Evolutionary conservation across 2,888 invertebrate species (phyloP), one percentile per base, ranked within the genome.

Genomic region (Mongoloraphidia duomilia): DNA sequence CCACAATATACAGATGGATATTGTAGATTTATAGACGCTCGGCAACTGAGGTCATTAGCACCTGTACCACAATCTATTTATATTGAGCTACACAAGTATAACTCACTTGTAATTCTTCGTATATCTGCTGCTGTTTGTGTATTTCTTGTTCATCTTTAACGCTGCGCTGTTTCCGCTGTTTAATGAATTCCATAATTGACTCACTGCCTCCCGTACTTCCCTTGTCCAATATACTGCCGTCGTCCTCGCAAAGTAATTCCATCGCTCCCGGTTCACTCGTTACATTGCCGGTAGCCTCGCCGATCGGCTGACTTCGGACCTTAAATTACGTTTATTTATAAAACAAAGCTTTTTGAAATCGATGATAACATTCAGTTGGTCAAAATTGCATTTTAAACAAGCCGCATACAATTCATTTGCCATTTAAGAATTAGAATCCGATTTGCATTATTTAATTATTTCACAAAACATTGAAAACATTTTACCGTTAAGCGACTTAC

Each of bases 41-140:
- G 66, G 62, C 40, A 66, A 52, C 9, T 6, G 26, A 26, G 26
- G 26, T 26, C 26, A 6, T 26, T 26, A 26, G 4, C 17, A 4
- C 3, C n/a, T n/a, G n/a, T n/a, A n/a, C n/a, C n/a, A n/a, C n/a
- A n/a, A n/a, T n/a, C n/a, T n/a, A n/a, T n/a, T n/a, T 26, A 26
- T 26, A 6, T 43, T 59, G 58, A 37, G 52, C 56, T 26, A 26
- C 2, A 26, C 26, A 26, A 26, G 26, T 26, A 34, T 46, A 40
- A 58, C 61, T 57, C 60, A 67, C 67, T 53, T 75, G 73, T 53
- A 80, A 65, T 63, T 84, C 83, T 59, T 82, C 82, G 35, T 82
- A 70, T 58, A 84, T 82, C 60, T 79, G 80, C 60, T 79, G 80
- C 63, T 82, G 80, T 60, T 81, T 78, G 57, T 79, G 76, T 47